Conservation (phyloP, 2,888 invertebrate genomes). For the Metalampra italica region DNA sequence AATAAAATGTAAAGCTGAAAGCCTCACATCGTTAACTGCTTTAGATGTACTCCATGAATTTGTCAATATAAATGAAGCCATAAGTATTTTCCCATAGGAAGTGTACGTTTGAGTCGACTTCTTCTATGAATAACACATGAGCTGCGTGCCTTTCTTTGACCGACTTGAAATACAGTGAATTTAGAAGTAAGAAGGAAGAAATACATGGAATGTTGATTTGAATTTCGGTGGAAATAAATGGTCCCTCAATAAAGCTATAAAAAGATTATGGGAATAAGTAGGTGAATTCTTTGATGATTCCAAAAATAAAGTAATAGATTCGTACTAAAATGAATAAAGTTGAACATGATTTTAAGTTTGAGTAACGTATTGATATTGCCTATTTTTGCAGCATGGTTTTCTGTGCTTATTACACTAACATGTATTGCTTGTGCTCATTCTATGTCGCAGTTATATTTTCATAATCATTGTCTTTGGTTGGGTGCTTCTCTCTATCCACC, state of each 20-base stretch:
- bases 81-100: constrained; percentile 9
- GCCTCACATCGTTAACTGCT: not conserved
- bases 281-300: too few relatives aligned
- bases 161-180: constrained; percentile 38
- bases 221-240: not conserved
- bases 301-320: too few relatives aligned
- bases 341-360: too few relatives aligned
- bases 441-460: too few relatives aligned
- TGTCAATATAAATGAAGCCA: constrained; percentile 10
- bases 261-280: too few relatives aligned
- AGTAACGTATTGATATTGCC: too few relatives aligned
- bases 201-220: not conserved
- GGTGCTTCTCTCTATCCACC: too few relatives aligned
- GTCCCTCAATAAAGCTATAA: not conserved
- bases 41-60: not conserved
- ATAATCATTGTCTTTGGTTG: too few relatives aligned
- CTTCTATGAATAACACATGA: constrained; percentile 50
- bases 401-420: too few relatives aligned
- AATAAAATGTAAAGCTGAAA: constrained; percentile 1
- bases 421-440: too few relatives aligned
- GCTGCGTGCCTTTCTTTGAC: constrained; percentile 42
- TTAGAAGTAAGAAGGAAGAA: constrained; percentile 27
- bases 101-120: constrained; percentile 22
- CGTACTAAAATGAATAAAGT: too few relatives aligned
- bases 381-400: too few relatives aligned